phyloP scores from a whole-genome alignment of 2,888 invertebrate species.

The Rhamphomyia laevipes region DNA sequence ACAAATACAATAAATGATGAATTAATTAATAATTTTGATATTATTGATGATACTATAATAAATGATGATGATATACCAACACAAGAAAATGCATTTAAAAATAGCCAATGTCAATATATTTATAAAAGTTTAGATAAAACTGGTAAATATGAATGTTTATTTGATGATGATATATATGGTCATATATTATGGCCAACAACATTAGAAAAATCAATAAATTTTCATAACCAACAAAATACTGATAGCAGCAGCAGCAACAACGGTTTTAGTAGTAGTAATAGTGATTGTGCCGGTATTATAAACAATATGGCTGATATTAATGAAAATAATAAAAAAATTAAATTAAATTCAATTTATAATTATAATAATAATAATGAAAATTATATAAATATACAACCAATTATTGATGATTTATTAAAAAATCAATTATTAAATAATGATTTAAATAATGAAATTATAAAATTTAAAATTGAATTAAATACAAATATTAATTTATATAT shows the following conservation, averaged over 20 bases:
- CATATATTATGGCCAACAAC: neutral
- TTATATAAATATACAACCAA: too few relatives aligned
- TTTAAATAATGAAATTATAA: too few relatives aligned
- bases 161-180: neutral
- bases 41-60: too few relatives aligned
- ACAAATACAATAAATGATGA: too few relatives aligned
- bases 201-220: neutral
- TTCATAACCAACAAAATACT: neutral
- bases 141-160: neutral
- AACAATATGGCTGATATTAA: neutral
- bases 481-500: neutral
- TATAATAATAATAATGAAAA: too few relatives aligned
- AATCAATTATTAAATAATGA: too few relatives aligned
- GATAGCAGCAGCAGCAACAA: too few relatives aligned
- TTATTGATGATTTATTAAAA: too few relatives aligned
- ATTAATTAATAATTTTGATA: too few relatives aligned
- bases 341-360: too few relatives aligned
- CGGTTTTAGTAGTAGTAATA: too few relatives aligned
- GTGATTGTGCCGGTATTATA: too few relatives aligned
- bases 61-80: neutral
- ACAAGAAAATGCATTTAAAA: neutral
- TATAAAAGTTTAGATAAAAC: neutral
- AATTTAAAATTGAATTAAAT: neutral
- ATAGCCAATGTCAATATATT: neutral
- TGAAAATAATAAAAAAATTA: neutral